A percentile compares a stretch with the other conserved stretches of the same genome.
phyloP scores from a whole-genome alignment of 2,888 invertebrate genomes.

The Scaptomyza cyrtandrae region DNA sequence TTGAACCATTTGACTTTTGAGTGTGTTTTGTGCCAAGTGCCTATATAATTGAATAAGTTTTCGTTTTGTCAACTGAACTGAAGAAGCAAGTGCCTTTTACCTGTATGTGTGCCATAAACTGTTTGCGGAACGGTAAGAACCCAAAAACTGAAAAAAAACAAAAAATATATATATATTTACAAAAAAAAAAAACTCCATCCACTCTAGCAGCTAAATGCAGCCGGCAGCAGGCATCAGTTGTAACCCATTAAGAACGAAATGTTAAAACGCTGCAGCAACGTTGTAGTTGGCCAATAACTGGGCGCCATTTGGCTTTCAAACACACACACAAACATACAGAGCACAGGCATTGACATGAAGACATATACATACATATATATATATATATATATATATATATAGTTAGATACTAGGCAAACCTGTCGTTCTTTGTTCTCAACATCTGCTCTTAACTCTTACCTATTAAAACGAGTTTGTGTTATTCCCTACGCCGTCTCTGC shows the following conservation, averaged over 20 bases:
- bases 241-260: conserved; percentile 70
- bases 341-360: conserved; percentile 44
- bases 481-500: conserved; percentile 7
- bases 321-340: background rate
- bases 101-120: conserved; percentile 30
- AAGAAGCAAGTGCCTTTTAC: conserved; percentile 45
- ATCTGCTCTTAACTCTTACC: conserved; percentile 67
- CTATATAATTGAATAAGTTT: conserved; percentile 75
- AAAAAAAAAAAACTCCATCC: conserved; percentile 21
- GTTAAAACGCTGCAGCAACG: conserved; percentile 27
- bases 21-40: conserved; percentile 56
- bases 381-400: background rate
- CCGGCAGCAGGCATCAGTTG: conserved; percentile 32
- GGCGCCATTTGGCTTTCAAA: conserved; percentile 39
- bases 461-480: conserved; percentile 64
- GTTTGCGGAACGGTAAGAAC: conserved; percentile 58
- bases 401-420: conserved; percentile 47
- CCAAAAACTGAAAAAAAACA: background rate
- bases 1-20: conserved; percentile 49
- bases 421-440: conserved; percentile 54
- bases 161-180: background rate
- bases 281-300: conserved; percentile 39
- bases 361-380: conserved; percentile 11
- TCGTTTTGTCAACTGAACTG: conserved; percentile 32
- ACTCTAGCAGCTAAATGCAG: background rate